These are phyloP conservation scores for Coryphaenoides rupestris DNA, from an alignment of 2,113 vertebrate species.

Conservation along the genomic window DNA sequence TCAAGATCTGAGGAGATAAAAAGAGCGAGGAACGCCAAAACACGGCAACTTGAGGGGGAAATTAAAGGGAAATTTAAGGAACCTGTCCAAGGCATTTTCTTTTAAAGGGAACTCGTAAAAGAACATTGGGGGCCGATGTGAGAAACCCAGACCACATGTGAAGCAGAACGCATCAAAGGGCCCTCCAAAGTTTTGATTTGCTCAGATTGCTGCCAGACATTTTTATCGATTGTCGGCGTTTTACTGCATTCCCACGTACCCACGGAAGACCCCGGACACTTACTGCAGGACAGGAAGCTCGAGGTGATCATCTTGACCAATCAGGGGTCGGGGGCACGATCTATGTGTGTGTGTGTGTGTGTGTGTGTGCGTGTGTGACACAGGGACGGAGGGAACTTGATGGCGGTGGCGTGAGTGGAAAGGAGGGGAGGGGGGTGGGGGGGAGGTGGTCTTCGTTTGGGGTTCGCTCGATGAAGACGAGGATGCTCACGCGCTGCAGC, in stretches of 20 bases:
- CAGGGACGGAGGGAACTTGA: no score
- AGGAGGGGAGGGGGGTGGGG: slow-evolving; percentile 3
- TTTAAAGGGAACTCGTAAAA: no score
- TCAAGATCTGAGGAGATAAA: no score
- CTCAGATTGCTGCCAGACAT: not conserved
- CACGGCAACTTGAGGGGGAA: no score
- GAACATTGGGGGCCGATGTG: no score
- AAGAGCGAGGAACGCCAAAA: no score
- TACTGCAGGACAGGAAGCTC: slow-evolving; percentile 94
- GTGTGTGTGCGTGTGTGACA: slow-evolving; percentile 4
- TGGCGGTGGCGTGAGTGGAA: no score
- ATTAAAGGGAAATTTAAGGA: no score
- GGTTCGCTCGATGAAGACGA: slow-evolving; percentile 36
- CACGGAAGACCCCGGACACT: slow-evolving; percentile 65
- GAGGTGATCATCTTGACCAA: slow-evolving; percentile 87
- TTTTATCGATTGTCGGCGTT: not conserved
- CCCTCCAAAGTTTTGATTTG: no score
- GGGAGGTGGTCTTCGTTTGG: slow-evolving; percentile 18
- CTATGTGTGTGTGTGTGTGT: slow-evolving; percentile 4
- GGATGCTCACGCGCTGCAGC: slow-evolving; percentile 25
- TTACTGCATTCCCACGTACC: not conserved
- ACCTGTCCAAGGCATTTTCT: no score
- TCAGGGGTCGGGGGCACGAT: slow-evolving; percentile 14
- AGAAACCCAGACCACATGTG: not conserved
- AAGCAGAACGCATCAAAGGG: not conserved